These are phyloP conservation scores for Orestias chungarensis DNA, from an alignment of 2,797 vertebrate species.

Conservation along the genomic window DNA sequence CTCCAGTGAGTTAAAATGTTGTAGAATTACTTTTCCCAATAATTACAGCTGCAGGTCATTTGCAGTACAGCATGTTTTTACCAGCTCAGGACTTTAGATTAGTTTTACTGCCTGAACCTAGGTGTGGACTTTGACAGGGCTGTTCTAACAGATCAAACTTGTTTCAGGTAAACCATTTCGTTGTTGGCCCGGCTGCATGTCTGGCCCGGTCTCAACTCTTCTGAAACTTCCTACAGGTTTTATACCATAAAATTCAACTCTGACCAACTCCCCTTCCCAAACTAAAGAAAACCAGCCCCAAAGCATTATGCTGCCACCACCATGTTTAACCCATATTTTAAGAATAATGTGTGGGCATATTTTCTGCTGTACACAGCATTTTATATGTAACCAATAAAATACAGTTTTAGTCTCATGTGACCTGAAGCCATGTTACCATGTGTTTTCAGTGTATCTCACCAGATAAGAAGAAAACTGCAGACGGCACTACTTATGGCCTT, in stretches of 20 bases:
- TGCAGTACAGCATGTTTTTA: neutral
- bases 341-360: neutral
- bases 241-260: neutral
- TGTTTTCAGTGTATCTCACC: neutral
- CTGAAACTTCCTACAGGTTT: neutral
- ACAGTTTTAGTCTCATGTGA: neutral
- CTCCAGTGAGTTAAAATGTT: neutral
- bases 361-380: neutral
- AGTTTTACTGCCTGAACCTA: neutral
- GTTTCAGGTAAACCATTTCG: neutral
- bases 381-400: neutral
- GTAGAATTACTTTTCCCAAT: neutral
- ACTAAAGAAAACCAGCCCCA: no score
- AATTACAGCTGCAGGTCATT: neutral
- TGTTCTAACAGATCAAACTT: neutral
- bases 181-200: neutral
- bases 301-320: no score
- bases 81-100: neutral
- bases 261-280: no score
- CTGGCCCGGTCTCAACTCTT: neutral
- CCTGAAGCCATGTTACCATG: neutral
- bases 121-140: neutral
- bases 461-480: no score
- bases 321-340: neutral
- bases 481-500: no score